Base-by-base conservation (phyloP, 1,140 invertebrate genomes). In the Panagrolaimus sp. region DNA sequence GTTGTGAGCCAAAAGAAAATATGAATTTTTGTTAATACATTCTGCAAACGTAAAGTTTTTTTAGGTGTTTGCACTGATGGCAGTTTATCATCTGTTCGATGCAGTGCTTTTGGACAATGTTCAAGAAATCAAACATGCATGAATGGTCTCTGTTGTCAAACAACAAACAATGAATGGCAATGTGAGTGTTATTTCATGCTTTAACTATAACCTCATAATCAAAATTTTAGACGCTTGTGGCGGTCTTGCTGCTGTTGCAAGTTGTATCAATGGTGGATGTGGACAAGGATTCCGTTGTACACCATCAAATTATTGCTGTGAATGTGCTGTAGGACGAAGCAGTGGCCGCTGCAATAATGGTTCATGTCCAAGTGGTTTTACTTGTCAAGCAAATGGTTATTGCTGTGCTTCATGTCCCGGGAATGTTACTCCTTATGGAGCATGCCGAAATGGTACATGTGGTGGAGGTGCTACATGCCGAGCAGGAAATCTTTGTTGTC, bases 401-500 rank as follows among this genome's bases (percentile, higher is more conserved):
- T 74, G 73, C 31, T 74, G 73, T 57, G 61, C 73, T 13, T 66
- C 67, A 9, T 74, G 73, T 27, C 73, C 73, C 4, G 66, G 65
- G 11, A 72, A 72, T 66, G 51, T 46, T 9, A 66, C 64, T 16
- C 73, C 73, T 2, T 72, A 67, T 44, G 73, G 73, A 42, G 45
- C 47, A 11, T 74, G 73, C 47, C 20, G 46, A 16, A 44, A 67
- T 13, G 69, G 69, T 27, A 57, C 27, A 27, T 70, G 68, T 63
- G 68, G 72, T 5, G 69, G 69, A 20, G 72, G 72, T 46, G 66
- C 62, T 25, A 73, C 68, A 7, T 74, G 73, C 43, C 45, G 65
- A 11, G 61, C 67, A 51, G 73, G 73, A 46, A 74, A 74, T 53
- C 72, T 74, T 51, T 74, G 73, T 51, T 74, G 73, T 67, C 70